Percentiles rank a stretch among this genome's conserved stretches.
Conservation (phyloP, 2,797 vertebrate species). For the Stomatorhinus walkeri region DNA sequence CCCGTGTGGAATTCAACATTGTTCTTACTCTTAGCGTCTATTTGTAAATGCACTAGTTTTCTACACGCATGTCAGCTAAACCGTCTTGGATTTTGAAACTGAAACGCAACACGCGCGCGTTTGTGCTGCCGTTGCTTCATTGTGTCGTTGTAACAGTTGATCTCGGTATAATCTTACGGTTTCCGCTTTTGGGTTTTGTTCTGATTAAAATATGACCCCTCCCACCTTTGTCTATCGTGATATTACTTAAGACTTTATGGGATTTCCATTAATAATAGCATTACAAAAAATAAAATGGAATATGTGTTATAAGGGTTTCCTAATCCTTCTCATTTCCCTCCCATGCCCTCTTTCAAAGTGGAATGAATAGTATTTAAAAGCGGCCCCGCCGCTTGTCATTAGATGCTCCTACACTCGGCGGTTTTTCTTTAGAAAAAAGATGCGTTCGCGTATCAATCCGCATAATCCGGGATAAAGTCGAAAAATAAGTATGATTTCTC, state of each 20-base stretch:
- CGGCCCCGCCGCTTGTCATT: constrained; percentile 1
- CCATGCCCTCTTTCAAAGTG: constrained; percentile 14
- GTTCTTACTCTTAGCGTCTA: not conserved
- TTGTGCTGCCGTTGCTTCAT: not conserved
- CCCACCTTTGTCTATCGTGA: not conserved
- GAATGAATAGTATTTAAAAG: constrained; percentile 17
- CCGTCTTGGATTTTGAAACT: not conserved
- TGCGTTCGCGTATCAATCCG: constrained; percentile 28
- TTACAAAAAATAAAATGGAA: constrained; percentile 8
- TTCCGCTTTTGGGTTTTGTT: not conserved
- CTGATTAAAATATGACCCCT: not conserved
- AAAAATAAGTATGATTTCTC: constrained; percentile 20
- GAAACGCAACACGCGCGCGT: not conserved
- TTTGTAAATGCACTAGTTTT: not conserved
- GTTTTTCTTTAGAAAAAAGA: constrained; percentile 26
- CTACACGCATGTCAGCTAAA: not conserved
- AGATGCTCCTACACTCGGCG: constrained; percentile 13
- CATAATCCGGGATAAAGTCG: constrained; percentile 30
- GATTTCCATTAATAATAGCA: constrained; percentile 17
- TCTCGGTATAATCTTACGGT: not conserved
- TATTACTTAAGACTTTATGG: not conserved
- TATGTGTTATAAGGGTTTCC: constrained; percentile 11
- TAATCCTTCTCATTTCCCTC: constrained; percentile 16
- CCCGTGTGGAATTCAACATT: not conserved
- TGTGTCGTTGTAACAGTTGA: not conserved